These are phyloP conservation scores for Pterois miles DNA, from an alignment of 2,797 vertebrate species.

Conservation along the genomic window DNA sequence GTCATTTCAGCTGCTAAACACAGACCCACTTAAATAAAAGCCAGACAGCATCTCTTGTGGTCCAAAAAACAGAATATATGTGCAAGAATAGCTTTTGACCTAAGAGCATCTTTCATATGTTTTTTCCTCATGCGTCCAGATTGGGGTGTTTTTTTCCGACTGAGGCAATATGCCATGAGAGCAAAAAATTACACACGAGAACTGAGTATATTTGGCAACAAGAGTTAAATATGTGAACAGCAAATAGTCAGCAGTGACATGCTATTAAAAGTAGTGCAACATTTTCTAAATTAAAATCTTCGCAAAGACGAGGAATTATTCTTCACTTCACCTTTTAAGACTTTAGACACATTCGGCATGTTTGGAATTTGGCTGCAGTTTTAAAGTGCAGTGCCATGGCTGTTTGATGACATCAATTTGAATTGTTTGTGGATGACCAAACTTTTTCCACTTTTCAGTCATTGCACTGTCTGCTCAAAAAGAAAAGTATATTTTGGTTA, in stretches of 20 bases:
- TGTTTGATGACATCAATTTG: conserved; percentile 22
- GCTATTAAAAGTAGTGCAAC: neutral
- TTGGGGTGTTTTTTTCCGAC: conserved; percentile 55
- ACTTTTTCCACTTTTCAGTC: conserved; percentile 48
- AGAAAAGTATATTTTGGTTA: conserved; percentile 65
- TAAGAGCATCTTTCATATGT: conserved; percentile 54
- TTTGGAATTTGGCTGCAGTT: neutral
- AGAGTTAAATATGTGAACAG: conserved; percentile 22
- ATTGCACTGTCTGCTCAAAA: conserved; percentile 59
- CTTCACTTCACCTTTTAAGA: conserved; percentile 2
- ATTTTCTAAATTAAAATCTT: conserved; percentile 20
- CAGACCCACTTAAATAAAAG: conserved; percentile 63
- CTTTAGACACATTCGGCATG: neutral
- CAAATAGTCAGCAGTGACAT: conserved; percentile 3
- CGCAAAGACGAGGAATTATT: neutral
- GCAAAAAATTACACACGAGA: conserved; percentile 28
- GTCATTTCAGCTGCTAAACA: conserved; percentile 60
- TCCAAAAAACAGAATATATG: conserved; percentile 69
- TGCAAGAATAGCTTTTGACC: conserved; percentile 72
- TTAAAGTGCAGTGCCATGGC: conserved; percentile 3
- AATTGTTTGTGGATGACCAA: conserved; percentile 27
- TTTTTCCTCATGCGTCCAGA: conserved; percentile 44
- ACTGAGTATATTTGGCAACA: conserved; percentile 20
- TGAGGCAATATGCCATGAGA: conserved; percentile 62
- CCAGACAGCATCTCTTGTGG: conserved; percentile 65